These are phyloP conservation scores for Gobio gobio DNA, from an alignment of 2,113 vertebrate species.

Conservation along the genomic window DNA sequence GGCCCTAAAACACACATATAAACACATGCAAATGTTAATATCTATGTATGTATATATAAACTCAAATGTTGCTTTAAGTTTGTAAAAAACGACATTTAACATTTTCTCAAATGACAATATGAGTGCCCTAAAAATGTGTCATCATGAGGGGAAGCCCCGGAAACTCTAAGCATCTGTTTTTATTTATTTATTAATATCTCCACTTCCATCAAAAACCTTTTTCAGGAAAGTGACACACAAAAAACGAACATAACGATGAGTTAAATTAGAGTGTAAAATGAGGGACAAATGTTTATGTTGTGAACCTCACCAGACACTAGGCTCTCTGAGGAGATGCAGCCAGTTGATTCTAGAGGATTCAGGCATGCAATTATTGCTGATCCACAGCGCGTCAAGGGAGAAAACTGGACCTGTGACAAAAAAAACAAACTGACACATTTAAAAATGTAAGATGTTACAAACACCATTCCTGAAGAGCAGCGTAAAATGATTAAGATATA, in stretches of 20 bases:
- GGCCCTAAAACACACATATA: constrained; percentile 74
- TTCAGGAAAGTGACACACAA: neutral
- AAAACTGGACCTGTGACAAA: neutral
- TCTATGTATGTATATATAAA: too few species aligned
- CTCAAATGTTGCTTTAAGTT: too few species aligned
- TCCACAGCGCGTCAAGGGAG: neutral
- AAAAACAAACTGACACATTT: neutral
- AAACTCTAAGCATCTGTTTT: too few species aligned
- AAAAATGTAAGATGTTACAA: neutral
- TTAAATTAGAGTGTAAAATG: neutral
- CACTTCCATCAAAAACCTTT: too few species aligned
- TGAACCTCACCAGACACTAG: constrained; percentile 81
- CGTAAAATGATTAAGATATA: neutral
- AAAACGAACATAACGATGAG: neutral
- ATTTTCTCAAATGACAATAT: too few species aligned
- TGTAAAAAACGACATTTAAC: too few species aligned
- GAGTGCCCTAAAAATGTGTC: too few species aligned
- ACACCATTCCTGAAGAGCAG: neutral
- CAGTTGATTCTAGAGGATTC: constrained; percentile 68
- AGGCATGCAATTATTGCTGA: neutral
- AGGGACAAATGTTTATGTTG: neutral
- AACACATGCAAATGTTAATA: neutral
- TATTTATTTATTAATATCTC: too few species aligned
- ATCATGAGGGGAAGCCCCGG: too few species aligned
- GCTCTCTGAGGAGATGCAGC: constrained; percentile 78